Conservation (phyloP, 2,888 invertebrate genomes). For the Eristalinus aeneus region DNA sequence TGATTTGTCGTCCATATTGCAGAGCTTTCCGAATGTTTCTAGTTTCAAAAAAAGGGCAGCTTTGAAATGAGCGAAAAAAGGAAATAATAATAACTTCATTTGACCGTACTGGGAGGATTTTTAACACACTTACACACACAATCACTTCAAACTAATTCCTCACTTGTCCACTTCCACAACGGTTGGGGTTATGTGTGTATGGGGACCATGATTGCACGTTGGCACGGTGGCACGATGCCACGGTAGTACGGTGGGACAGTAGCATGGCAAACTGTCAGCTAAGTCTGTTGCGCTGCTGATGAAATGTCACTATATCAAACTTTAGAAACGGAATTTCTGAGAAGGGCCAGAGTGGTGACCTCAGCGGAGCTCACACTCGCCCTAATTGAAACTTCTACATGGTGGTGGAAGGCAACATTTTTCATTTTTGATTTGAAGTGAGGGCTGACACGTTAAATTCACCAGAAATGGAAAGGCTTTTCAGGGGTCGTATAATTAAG, state of each 20-base stretch:
- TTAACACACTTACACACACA: slow-evolving; percentile 50
- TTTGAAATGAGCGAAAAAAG: slow-evolving; percentile 14
- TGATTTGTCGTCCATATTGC: slow-evolving; percentile 23
- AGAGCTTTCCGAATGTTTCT: slow-evolving; percentile 20
- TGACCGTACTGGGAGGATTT: slow-evolving; percentile 52
- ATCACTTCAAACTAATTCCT: slow-evolving; percentile 39
- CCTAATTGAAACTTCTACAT: slow-evolving; percentile 27
- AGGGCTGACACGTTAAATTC: neutral
- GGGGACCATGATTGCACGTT: too few species aligned
- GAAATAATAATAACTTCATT: slow-evolving; percentile 62
- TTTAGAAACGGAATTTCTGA: slow-evolving; percentile 43
- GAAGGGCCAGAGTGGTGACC: neutral
- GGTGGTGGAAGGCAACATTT: neutral
- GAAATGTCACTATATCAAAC: slow-evolving; percentile 41
- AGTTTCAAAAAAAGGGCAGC: slow-evolving; percentile 1
- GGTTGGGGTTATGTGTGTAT: neutral
- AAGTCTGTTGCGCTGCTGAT: slow-evolving; percentile 50
- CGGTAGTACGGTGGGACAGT: neutral
- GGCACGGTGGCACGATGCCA: too few species aligned
- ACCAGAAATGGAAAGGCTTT: neutral
- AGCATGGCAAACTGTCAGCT: slow-evolving; percentile 33
- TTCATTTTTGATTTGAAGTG: slow-evolving; percentile 15
- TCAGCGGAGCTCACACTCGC: neutral
- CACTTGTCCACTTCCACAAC: slow-evolving; percentile 33
- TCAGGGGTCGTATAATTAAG: slow-evolving; percentile 11